These are phyloP conservation scores for Peromyscus leucopus DNA, from an alignment of 2,113 vertebrate species.

Conservation along the genomic window DNA sequence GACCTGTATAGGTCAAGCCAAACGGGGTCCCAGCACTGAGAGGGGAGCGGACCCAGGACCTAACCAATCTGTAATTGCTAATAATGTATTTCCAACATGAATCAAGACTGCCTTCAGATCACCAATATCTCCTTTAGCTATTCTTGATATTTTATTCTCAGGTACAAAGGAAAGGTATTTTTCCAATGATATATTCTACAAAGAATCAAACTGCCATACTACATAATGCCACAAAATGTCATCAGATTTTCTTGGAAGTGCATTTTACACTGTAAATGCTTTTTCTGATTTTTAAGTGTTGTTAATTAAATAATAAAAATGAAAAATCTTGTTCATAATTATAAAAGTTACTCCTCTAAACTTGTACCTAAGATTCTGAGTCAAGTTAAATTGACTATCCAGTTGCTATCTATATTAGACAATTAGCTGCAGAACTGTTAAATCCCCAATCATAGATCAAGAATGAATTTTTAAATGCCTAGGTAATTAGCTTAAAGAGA, in stretches of 20 bases:
- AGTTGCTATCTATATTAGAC: not conserved
- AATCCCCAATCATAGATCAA: slow-evolving; percentile 62
- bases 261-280: slow-evolving; percentile 62
- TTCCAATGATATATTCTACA: slow-evolving; percentile 68
- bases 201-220: slow-evolving; percentile 71
- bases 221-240: slow-evolving; percentile 79
- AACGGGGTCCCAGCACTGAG: not conserved
- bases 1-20: not conserved
- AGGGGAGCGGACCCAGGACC: not conserved
- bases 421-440: slow-evolving; percentile 62
- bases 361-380: slow-evolving; percentile 41
- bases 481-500: slow-evolving; percentile 66
- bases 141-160: slow-evolving; percentile 61
- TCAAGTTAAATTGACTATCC: slow-evolving; percentile 33
- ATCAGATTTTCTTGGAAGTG: slow-evolving; percentile 68
- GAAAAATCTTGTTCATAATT: slow-evolving; percentile 60
- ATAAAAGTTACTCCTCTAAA: slow-evolving; percentile 53
- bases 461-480: slow-evolving; percentile 43
- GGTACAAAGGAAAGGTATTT: slow-evolving; percentile 57
- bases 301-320: slow-evolving; percentile 77
- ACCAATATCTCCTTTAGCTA: slow-evolving; percentile 62
- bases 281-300: slow-evolving; percentile 70
- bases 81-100: slow-evolving; percentile 54
- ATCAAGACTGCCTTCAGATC: slow-evolving; percentile 42
- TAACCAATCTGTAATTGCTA: not conserved